These are phyloP conservation scores for Orthosia gothica DNA, from an alignment of 2,888 invertebrate species.

Conservation along the genomic window DNA sequence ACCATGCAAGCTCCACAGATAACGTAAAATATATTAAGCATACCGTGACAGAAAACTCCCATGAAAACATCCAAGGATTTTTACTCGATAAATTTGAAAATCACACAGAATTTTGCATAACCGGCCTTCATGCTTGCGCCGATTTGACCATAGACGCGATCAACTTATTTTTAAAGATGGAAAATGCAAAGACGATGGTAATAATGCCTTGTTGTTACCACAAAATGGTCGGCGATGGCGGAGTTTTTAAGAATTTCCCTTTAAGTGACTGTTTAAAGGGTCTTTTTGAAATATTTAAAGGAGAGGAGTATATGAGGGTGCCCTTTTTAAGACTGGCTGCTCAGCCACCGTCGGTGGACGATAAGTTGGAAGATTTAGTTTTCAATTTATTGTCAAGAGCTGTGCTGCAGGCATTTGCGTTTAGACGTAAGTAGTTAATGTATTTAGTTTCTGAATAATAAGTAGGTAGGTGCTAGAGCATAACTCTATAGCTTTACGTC, in stretches of 20 bases:
- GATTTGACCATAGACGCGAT: conserved; percentile 94
- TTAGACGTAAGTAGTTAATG: conserved; percentile 90
- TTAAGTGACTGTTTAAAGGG: conserved; percentile 89
- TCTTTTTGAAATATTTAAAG: conserved; percentile 79
- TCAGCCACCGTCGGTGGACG: conserved; percentile 92
- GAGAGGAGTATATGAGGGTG: conserved; percentile 88
- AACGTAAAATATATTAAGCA: conserved; percentile 92
- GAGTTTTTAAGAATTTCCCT: conserved; percentile 93
- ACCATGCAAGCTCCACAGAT: conserved; percentile 88
- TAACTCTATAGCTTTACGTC: not conserved
- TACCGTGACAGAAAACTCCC: conserved; percentile 90
- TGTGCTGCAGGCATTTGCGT: conserved; percentile 92
- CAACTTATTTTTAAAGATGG: conserved; percentile 92
- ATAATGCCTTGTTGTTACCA: conserved; percentile 96
- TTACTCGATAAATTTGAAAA: conserved; percentile 83
- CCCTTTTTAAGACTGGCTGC: conserved; percentile 94
- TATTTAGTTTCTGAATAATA: not conserved
- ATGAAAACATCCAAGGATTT: conserved; percentile 82
- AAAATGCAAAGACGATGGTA: conserved; percentile 90
- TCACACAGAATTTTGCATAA: conserved; percentile 79
- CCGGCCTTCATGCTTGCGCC: conserved; percentile 95
- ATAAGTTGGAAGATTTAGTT: conserved; percentile 86
- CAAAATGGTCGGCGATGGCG: conserved; percentile 86
- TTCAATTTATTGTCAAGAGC: conserved; percentile 92
- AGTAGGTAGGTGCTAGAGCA: not conserved